Conservation (phyloP, 2,888 invertebrate genomes). For the Coecobrya sp. region DNA sequence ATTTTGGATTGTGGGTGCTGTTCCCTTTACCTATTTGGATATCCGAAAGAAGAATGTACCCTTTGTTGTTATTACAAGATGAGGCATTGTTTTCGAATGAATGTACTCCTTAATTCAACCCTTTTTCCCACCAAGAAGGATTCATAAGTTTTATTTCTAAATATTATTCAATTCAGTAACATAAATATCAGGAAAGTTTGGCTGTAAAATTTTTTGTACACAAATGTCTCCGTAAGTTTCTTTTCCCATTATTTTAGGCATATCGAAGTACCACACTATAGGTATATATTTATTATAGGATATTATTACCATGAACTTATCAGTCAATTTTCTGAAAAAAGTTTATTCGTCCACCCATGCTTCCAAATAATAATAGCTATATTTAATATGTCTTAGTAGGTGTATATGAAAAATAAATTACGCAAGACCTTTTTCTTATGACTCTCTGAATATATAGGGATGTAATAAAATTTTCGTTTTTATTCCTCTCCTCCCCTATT, state of each 20-base stretch:
- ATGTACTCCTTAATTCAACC: conserved; percentile 62
- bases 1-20: neutral
- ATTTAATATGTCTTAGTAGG: neutral
- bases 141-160: conserved; percentile 56
- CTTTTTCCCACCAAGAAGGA: neutral
- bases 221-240: neutral
- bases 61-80: conserved; percentile 45
- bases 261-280: neutral
- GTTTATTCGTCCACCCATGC: neutral
- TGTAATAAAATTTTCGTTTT: conserved; percentile 39
- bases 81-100: conserved; percentile 62
- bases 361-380: conserved; percentile 8
- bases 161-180: conserved; percentile 39
- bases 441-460: neutral
- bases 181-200: conserved; percentile 23
- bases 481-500: no score
- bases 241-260: neutral
- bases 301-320: neutral
- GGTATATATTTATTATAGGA: neutral
- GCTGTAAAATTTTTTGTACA: neutral
- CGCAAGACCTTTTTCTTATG: conserved; percentile 12
- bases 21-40: neutral
- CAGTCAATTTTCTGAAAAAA: neutral
- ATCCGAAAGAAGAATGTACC: neutral
- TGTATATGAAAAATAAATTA: conserved; percentile 27